A percentile compares a stretch with the other conserved stretches of the same genome.
Evolutionary conservation across 2,888 invertebrate species (phyloP).

Genomic region (Phrixothrix hirtus): DNA sequence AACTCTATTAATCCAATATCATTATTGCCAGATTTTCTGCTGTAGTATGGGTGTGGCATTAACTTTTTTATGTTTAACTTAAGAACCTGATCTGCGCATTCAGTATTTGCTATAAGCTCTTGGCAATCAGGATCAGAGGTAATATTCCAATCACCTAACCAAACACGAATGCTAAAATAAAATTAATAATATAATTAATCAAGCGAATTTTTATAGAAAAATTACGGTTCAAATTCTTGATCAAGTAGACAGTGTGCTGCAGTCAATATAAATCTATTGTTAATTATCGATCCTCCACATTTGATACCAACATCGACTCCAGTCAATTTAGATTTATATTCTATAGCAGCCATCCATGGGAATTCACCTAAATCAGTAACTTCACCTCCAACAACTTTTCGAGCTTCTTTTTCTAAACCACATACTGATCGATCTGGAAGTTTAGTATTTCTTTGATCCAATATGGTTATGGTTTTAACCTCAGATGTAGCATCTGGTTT

Average conservation of each 20-base stretch:
- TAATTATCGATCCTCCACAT: constrained; percentile 57
- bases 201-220: too few relatives aligned
- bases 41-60: constrained; percentile 2
- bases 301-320: constrained; percentile 6
- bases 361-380: constrained; percentile 52
- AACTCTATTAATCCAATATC: constrained; percentile 5
- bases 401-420: too few relatives aligned
- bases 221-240: constrained; percentile 9
- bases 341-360: constrained; percentile 55
- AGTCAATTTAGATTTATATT: constrained; percentile 43
- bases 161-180: constrained; percentile 5
- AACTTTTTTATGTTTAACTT: neutral
- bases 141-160: constrained; percentile 8
- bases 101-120: too few relatives aligned
- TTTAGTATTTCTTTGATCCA: constrained; percentile 13
- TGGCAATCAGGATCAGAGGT: too few relatives aligned
- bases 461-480: neutral
- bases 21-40: neutral
- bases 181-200: too few relatives aligned
- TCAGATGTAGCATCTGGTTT: neutral
- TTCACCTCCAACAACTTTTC: constrained; percentile 36
- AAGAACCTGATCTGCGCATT: constrained; percentile 1
- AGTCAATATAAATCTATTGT: constrained; percentile 54
- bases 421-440: too few relatives aligned
- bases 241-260: constrained; percentile 52